phyloP scores from a whole-genome alignment of 2,888 invertebrate genomes.

The Argyresthia goedartella region DNA sequence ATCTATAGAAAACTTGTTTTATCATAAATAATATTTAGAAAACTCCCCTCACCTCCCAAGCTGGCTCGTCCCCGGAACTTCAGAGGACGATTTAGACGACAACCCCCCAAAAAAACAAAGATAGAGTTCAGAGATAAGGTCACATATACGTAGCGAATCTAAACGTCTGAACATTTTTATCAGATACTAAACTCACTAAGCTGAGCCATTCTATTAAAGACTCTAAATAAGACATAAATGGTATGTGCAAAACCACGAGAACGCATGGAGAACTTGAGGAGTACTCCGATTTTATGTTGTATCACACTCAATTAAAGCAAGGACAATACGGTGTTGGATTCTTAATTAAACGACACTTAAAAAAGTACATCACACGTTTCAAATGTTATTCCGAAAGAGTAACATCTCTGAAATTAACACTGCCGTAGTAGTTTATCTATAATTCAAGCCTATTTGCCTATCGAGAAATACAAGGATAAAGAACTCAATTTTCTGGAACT shows the following conservation, averaged over 20 bases:
- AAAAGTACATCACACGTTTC: background rate
- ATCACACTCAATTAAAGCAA: background rate
- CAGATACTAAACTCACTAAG: background rate
- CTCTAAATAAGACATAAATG: background rate
- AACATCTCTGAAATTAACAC: background rate
- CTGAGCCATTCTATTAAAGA: background rate
- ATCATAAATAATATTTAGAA: too few species aligned
- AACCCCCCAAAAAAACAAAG: background rate
- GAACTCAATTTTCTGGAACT: background rate
- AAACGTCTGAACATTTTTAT: background rate
- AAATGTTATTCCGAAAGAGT: background rate
- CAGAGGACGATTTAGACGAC: background rate
- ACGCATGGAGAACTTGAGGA: background rate
- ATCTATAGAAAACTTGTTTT: too few species aligned
- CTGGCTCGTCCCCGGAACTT: too few species aligned
- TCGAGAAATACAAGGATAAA: background rate
- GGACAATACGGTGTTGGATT: background rate
- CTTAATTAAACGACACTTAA: background rate
- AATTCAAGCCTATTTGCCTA: background rate
- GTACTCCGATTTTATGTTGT: background rate
- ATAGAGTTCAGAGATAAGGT: background rate
- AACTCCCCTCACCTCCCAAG: too few species aligned
- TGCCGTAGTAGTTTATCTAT: background rate
- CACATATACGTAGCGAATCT: background rate
- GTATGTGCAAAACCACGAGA: background rate